Evolutionary conservation across 2,888 invertebrate genomes (phyloP).

Genomic region (Drepanosiphum platanoidis): DNA sequence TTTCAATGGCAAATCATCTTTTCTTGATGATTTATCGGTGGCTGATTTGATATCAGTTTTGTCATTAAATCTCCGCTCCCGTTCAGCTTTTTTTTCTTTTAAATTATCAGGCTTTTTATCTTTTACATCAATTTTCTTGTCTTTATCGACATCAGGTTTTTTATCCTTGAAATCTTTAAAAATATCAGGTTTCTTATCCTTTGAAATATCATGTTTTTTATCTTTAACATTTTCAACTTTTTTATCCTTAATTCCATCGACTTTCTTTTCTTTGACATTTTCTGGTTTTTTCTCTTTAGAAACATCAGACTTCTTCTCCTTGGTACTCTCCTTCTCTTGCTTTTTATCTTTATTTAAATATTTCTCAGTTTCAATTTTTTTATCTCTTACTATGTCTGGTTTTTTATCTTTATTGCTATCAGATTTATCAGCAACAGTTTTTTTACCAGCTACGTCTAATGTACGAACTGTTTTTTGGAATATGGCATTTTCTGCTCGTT

Average conservation of each 20-base stretch:
- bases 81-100: slow-evolving; percentile 49
- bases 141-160: slow-evolving; percentile 25
- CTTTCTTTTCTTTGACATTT: slow-evolving; percentile 58
- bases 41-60: slow-evolving; percentile 37
- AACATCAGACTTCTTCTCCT: slow-evolving; percentile 59
- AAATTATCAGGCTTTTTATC: slow-evolving; percentile 62
- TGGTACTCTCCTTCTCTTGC: slow-evolving; percentile 44
- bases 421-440: slow-evolving; percentile 25
- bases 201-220: slow-evolving; percentile 50
- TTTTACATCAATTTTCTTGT: slow-evolving; percentile 53
- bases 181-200: slow-evolving; percentile 56
- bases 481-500: slow-evolving; percentile 90
- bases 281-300: slow-evolving; percentile 49
- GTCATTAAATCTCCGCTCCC: slow-evolving; percentile 52
- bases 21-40: slow-evolving; percentile 19
- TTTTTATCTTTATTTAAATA: slow-evolving; percentile 64
- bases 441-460: slow-evolving; percentile 61
- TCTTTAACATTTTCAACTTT: slow-evolving; percentile 36
- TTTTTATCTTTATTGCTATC: slow-evolving; percentile 47
- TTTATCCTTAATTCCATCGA: slow-evolving; percentile 45
- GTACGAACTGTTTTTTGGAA: slow-evolving; percentile 83
- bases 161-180: slow-evolving; percentile 52
- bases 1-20: background rate
- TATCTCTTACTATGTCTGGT: slow-evolving; percentile 65
- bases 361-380: slow-evolving; percentile 67